Percentiles rank a stretch among this genome's conserved stretches.
Evolutionary conservation across 2,113 vertebrate species (phyloP).

Genomic region (Dendrocopos noguchii): DNA sequence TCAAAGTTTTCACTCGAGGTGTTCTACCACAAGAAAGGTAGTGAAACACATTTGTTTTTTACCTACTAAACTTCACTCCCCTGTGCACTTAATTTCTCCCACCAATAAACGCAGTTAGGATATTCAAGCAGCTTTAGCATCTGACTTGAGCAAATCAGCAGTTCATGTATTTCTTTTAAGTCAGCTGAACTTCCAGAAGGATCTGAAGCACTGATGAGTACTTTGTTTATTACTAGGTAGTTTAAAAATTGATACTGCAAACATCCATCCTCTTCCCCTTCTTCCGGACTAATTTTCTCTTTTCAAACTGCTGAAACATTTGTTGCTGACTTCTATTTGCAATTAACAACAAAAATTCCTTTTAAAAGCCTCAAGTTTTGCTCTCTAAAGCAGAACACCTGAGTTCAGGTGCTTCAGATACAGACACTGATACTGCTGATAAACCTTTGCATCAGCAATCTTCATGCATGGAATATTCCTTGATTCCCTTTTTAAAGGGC

Average conservation of each 20-base stretch:
- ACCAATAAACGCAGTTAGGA: neutral
- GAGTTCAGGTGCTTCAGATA: neutral
- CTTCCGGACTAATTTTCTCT: neutral
- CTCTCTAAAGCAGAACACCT: neutral
- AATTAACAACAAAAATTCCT: neutral
- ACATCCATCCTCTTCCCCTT: too few relatives aligned
- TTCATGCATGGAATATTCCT: neutral
- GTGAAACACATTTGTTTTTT: neutral
- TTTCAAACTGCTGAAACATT: neutral
- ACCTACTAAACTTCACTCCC: neutral
- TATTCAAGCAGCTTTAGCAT: neutral
- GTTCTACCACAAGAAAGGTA: neutral
- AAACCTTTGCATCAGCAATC: neutral
- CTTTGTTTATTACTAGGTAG: neutral
- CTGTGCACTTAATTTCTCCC: neutral
- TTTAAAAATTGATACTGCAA: neutral
- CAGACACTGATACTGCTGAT: neutral
- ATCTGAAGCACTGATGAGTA: neutral
- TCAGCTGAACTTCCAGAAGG: neutral
- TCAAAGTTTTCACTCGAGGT: neutral
- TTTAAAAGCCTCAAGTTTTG: neutral
- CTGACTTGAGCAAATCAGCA: fast-evolving
- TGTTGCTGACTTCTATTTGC: neutral
- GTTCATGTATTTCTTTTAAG: neutral
- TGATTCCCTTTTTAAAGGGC: neutral